Evolutionary conservation across 2,797 vertebrate genomes (phyloP), one percentile per base, ranked within the genome.

Genomic region (Arnoldichthys spilopterus): DNA sequence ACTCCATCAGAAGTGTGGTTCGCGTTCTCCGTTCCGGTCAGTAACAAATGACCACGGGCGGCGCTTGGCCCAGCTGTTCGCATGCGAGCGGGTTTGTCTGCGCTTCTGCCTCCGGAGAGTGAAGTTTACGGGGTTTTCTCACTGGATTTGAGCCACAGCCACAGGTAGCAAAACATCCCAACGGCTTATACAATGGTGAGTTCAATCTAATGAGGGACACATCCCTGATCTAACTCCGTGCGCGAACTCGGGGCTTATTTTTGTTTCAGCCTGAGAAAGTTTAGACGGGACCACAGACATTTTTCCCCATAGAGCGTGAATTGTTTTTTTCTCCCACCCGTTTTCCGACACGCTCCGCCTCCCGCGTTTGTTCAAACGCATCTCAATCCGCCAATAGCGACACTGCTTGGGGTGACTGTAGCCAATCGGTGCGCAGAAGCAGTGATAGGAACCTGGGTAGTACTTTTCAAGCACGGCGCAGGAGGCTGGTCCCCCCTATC

Each of bases 131-230:
- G 32, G 51, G 6, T 3, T 61, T 61, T 59, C n/a, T 51, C 61
- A 61, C 20, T 53, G 67, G 45, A 54, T 75, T 68, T 63, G 66
- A 63, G 18, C 7, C 37, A 11, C 18, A 40, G 64, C 24, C 7
- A 47, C 40, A 47, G 43, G n/a, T 45, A 11, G 12, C 63, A 6
- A 6, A 3, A n/a, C 26, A 11, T 6, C 43, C 20, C 37, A 1
- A 5, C 61, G 18, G 77, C 30, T 28, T 68, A 34, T 4, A 79
- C 7, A 59, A 80, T 80, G 78, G 78, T 80, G 66, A 76, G 72
- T 63, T n/a, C 6, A 18, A 51, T 32, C 18, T 18, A 26, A 26
- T 8, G 7, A 51, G 45, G 2, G 16, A 16, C 24, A n/a, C n/a
- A n/a, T n/a, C n/a, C n/a, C n/a, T n/a, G n/a, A n/a, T n/a, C n/a